A percentile compares a stretch with the other conserved stretches of the same genome.
These are phyloP conservation scores for Herpetotheres cachinnans DNA, from an alignment of 2,113 vertebrate species.

Conservation along the genomic window DNA sequence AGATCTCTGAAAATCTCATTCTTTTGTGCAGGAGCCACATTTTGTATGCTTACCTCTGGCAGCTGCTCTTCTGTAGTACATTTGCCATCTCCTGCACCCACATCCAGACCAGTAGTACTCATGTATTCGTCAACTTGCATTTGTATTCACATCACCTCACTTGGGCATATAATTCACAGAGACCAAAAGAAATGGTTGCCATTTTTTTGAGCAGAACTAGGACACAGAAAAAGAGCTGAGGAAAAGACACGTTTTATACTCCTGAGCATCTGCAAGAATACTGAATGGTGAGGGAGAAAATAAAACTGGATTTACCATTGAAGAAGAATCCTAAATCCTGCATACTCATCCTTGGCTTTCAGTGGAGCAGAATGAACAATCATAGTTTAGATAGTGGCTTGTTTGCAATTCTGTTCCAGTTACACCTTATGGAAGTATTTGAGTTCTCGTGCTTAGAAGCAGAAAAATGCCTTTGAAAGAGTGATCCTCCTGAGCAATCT, in stretches of 20 bases:
- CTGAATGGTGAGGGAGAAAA: background rate
- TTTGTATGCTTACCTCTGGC: slow-evolving; percentile 56
- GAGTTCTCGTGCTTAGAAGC: background rate
- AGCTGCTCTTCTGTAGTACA: slow-evolving; percentile 5
- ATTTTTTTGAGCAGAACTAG: background rate
- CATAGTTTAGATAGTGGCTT: background rate
- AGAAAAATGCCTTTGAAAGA: slow-evolving; percentile 19
- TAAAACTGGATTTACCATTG: background rate
- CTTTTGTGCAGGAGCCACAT: slow-evolving; percentile 38
- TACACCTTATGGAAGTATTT: background rate
- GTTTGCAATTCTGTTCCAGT: background rate
- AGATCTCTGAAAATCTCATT: slow-evolving; percentile 65
- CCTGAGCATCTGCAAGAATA: background rate
- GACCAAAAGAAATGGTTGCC: background rate
- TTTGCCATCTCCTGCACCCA: background rate
- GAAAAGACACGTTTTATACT: background rate
- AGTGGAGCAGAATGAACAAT: background rate
- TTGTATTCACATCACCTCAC: background rate
- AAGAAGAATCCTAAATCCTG: background rate
- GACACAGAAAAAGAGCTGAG: background rate
- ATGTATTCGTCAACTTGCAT: background rate
- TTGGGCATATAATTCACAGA: background rate
- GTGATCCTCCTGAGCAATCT: background rate
- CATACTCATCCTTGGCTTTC: background rate
- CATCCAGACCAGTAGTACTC: background rate